Evolutionary conservation across 2,888 invertebrate genomes (phyloP).

Genomic region (Apamea epomidion): DNA sequence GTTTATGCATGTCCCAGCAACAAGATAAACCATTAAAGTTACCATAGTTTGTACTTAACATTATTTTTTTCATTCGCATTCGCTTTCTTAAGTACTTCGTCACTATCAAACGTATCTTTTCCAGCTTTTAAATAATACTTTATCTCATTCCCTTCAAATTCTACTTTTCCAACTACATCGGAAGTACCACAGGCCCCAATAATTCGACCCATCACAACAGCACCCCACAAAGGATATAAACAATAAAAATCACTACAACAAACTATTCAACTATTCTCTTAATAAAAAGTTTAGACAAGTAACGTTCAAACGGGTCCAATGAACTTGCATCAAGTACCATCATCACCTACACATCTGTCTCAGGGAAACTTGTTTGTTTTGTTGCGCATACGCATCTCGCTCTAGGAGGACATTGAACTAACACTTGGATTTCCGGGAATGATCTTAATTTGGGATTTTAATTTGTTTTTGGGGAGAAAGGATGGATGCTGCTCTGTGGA

Average conservation of each 20-base stretch:
- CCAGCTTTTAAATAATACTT: background rate
- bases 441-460: conserved; percentile 42
- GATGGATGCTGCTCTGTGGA: background rate
- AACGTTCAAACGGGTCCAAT: conserved; percentile 53
- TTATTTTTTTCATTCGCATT: background rate
- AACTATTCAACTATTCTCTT: conserved; percentile 49
- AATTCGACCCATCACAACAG: conserved; percentile 39
- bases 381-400: conserved; percentile 71
- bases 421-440: conserved; percentile 66
- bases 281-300: conserved; percentile 69
- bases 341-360: conserved; percentile 68
- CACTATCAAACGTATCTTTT: background rate
- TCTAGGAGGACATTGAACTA: conserved; percentile 72
- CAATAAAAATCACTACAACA: conserved; percentile 65
- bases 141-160: background rate
- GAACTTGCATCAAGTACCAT: conserved; percentile 58
- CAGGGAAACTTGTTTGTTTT: conserved; percentile 71
- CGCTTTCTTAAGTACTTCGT: background rate
- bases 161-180: background rate
- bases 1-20: background rate
- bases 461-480: conserved; percentile 15
- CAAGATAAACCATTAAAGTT: no score
- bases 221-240: conserved; percentile 51
- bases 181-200: background rate
- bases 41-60: no score